These are phyloP conservation scores for Drosophila parthenogenetica DNA, from an alignment of 2,888 invertebrate species.

Conservation along the genomic window DNA sequence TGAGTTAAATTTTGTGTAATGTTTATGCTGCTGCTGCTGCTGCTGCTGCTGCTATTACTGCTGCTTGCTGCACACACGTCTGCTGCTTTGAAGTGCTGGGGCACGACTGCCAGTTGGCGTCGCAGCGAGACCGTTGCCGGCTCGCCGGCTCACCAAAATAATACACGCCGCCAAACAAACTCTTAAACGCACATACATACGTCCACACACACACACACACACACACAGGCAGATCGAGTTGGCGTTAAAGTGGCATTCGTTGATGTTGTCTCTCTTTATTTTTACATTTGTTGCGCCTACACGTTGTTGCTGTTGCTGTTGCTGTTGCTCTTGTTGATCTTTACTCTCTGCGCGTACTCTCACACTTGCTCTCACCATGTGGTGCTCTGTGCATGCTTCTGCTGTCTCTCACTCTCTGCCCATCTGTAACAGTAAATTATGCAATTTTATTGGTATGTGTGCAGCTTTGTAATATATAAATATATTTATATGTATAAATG, in stretches of 20 bases:
- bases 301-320: constrained; percentile 22
- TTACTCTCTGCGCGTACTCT: constrained; percentile 5
- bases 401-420: constrained; percentile 4
- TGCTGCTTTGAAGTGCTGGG: constrained; percentile 64
- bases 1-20: constrained; percentile 14
- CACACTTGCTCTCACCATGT: constrained; percentile 3
- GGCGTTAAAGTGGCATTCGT: constrained; percentile 29
- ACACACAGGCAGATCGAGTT: constrained; percentile 37
- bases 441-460: constrained; percentile 33
- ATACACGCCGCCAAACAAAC: constrained; percentile 7
- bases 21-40: constrained; percentile 7
- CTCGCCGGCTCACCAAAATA: constrained; percentile 47
- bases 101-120: constrained; percentile 70
- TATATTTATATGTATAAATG: neutral
- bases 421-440: constrained; percentile 48
- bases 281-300: constrained; percentile 34
- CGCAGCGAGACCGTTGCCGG: constrained; percentile 52
- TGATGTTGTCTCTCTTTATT: constrained; percentile 17
- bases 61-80: constrained; percentile 51
- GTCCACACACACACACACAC: neutral
- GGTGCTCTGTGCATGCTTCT: constrained; percentile 5
- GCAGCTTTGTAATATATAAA: neutral
- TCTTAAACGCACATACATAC: neutral
- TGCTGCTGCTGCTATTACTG: constrained; percentile 22
- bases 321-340: constrained; percentile 14